Conservation (phyloP, 1,140 invertebrate species). For the Marisa cornuarietis region DNA sequence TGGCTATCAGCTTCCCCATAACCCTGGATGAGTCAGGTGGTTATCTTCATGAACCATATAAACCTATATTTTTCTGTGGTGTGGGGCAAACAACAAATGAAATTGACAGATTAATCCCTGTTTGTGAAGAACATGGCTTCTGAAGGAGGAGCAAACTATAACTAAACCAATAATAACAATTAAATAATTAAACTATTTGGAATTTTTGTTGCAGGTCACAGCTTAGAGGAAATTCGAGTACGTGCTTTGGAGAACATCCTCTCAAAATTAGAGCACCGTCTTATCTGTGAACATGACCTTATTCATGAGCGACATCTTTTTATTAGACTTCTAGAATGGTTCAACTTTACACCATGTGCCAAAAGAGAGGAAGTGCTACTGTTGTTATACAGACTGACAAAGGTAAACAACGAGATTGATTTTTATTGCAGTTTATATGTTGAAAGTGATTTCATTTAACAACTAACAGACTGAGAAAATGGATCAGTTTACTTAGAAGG, state of each 20-base stretch:
- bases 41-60: too few relatives aligned
- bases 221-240: conserved; percentile 62
- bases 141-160: too few relatives aligned
- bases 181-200: background rate
- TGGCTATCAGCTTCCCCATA: too few relatives aligned
- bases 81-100: too few relatives aligned
- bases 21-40: too few relatives aligned
- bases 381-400: conserved; percentile 51
- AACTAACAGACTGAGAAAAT: conserved; percentile 16
- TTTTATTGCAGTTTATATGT: background rate
- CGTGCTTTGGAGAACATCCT: conserved; percentile 61
- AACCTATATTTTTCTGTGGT: too few relatives aligned
- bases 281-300: conserved; percentile 63
- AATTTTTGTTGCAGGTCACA: conserved; percentile 52
- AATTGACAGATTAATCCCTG: too few relatives aligned
- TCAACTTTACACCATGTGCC: conserved; percentile 57
- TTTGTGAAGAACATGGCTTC: too few relatives aligned
- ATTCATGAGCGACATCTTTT: conserved; percentile 62
- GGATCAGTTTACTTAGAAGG: background rate
- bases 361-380: conserved; percentile 53
- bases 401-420: conserved; percentile 46
- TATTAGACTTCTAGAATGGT: conserved; percentile 64
- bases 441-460: background rate
- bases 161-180: too few relatives aligned
- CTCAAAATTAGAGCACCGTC: conserved; percentile 61